Conservation (phyloP, 2,888 invertebrate species). For the Flabesymbios commensalis region DNA sequence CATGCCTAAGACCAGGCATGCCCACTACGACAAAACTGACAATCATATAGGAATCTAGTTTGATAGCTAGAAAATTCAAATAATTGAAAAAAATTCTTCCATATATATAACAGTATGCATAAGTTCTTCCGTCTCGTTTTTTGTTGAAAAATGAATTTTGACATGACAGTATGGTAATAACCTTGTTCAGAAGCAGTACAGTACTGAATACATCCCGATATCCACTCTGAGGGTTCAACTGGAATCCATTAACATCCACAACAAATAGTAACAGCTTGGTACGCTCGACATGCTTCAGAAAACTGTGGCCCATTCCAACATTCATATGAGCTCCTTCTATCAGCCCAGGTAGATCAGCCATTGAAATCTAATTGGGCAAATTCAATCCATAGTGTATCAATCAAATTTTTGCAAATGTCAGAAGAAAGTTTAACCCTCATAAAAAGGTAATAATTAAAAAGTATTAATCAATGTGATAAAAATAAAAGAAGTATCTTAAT, state of each 20-base stretch:
- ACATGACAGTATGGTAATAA: conserved; percentile 33
- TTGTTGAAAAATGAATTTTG: neutral
- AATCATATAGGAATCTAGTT: no score
- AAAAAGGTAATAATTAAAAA: neutral
- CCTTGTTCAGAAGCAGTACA: conserved; percentile 79
- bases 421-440: neutral
- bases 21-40: no score
- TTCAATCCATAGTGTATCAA: neutral
- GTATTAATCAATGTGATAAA: neutral
- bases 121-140: no score
- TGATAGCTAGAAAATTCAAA: no score
- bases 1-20: no score
- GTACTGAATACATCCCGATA: conserved; percentile 80
- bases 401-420: neutral
- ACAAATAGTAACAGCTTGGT: conserved; percentile 86
- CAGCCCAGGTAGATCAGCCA: conserved; percentile 94
- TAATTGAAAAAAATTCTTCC: no score
- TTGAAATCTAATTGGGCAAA: conserved; percentile 67
- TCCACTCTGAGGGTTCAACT: conserved; percentile 72
- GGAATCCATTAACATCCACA: conserved; percentile 89
- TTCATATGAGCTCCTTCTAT: conserved; percentile 94
- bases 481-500: neutral
- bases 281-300: conserved; percentile 90
- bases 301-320: conserved; percentile 73
- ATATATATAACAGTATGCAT: no score